Evolutionary conservation across 2,113 vertebrate genomes (phyloP).

Genomic region (Sylvietta virens): DNA sequence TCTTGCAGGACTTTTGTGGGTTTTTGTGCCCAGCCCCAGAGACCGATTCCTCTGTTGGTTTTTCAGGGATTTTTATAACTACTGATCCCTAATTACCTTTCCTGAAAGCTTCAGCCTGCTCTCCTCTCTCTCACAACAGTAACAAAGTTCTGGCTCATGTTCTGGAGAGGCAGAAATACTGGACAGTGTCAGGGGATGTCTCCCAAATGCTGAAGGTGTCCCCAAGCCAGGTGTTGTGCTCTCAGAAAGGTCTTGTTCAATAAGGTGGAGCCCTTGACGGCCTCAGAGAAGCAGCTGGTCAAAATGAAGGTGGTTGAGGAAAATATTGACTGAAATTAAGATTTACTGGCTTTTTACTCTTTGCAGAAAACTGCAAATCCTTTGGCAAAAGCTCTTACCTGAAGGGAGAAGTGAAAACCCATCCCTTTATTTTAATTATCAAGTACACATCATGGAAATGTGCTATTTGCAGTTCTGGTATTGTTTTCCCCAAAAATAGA

Average conservation of each 20-base stretch:
- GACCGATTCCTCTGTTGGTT: rapidly evolving
- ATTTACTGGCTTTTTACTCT: neutral
- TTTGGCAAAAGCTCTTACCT: neutral
- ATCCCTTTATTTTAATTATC: no score
- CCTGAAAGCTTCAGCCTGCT: neutral
- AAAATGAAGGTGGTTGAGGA: neutral
- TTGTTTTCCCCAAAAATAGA: rapidly evolving
- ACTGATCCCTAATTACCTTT: rapidly evolving
- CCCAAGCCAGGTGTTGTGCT: rapidly evolving
- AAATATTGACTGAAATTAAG: neutral
- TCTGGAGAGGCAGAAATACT: neutral
- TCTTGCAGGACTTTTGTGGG: neutral
- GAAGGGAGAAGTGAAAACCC: neutral
- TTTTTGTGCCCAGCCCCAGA: neutral
- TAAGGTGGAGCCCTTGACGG: neutral
- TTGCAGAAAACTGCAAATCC: neutral
- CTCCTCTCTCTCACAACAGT: rapidly evolving
- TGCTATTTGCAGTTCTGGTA: neutral
- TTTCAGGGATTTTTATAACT: neutral
- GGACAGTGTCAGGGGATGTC: neutral
- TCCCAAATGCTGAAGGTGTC: neutral
- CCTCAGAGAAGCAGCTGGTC: neutral
- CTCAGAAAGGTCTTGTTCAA: neutral
- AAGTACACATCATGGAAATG: neutral
- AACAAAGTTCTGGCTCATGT: rapidly evolving